Evolutionary conservation across 2,888 invertebrate species (phyloP), one percentile per base, ranked within the genome.

Genomic region (Limnephilus rhombicus): DNA sequence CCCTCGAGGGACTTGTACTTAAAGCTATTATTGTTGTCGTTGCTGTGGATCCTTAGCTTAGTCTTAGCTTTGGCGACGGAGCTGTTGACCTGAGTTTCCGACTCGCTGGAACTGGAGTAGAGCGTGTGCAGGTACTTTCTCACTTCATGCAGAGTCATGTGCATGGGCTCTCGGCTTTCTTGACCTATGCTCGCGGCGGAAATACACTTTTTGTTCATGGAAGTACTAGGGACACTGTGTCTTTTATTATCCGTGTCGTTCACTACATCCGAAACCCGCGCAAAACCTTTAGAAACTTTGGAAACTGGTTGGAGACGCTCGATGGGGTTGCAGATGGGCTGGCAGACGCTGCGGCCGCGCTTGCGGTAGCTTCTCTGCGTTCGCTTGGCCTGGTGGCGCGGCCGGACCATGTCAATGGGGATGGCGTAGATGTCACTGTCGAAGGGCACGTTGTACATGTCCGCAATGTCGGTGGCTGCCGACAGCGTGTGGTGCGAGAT

Each of bases 391-490:
- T 94, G 94, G 88, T 95, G 95, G 94, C 96, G 95, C 83, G 97
- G 97, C 93, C 97, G 96, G 31, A 98, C 97, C 95, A 98, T 98
- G 95, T 98, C 98, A 93, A 98, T 97, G 81, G 98, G 98, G 92
- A 98, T 97, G 24, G 98, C 98, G 95, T 98, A 98, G 94, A 98
- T 98, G 95, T 98, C 98, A 94, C 98, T 98, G 94, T 98, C 98
- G 94, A 98, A 98, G 93, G 98, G 98, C 93, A 98, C 98, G 95
- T 98, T 98, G 95, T 98, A 98, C 96, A 98, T 97, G 95, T 98
- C 98, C 80, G 97, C 97, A 93, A 98, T 98, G 94, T 98, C 98
- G 93, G 97, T 97, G n/a, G 97, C 97, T 93, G 97, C 96, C 15
- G 97, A 96, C 80, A 98, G 96, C 3, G 98, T 98, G 94, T 98